phyloP scores from a whole-genome alignment of 2,888 invertebrate species.

The Mermis nigrescens region DNA sequence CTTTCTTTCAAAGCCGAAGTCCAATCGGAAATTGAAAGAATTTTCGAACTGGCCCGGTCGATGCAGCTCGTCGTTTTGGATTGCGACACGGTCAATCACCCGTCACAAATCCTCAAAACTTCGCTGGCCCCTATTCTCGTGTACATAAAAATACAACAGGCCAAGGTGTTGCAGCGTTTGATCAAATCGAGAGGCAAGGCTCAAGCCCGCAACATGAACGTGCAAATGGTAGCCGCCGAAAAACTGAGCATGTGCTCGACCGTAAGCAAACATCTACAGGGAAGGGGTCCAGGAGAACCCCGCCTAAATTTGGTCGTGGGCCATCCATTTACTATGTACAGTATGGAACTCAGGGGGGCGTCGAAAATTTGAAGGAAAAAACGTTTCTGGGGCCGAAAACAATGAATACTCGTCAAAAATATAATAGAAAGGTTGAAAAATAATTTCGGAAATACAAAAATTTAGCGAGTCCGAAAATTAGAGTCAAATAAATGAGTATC shows the following conservation, averaged over 20 bases:
- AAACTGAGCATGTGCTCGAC: slow-evolving; percentile 56
- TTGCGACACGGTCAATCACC: slow-evolving; percentile 98
- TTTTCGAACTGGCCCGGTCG: slow-evolving; percentile 87
- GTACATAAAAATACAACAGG: slow-evolving; percentile 92
- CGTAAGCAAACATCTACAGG: not conserved
- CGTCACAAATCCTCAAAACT: slow-evolving; percentile 92
- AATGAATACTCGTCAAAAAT: too few species aligned
- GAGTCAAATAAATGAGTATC: too few species aligned
- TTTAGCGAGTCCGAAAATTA: too few species aligned
- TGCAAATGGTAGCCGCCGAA: slow-evolving; percentile 95
- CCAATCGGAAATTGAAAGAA: slow-evolving; percentile 86
- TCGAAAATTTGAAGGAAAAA: too few species aligned
- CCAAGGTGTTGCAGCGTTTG: slow-evolving; percentile 63
- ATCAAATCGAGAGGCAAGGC: slow-evolving; percentile 94
- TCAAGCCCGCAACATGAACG: slow-evolving; percentile 81
- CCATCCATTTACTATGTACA: too few species aligned
- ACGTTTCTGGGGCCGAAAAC: too few species aligned
- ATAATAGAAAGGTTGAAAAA: too few species aligned
- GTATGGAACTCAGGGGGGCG: too few species aligned
- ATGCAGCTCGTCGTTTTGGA: slow-evolving; percentile 71
- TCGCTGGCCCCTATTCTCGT: slow-evolving; percentile 90
- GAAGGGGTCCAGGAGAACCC: not conserved
- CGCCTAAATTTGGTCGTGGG: too few species aligned
- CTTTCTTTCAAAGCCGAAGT: slow-evolving; percentile 46
- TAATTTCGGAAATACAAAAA: too few species aligned